These are phyloP conservation scores for Podargus strigoides DNA, from an alignment of 2,797 vertebrate genomes.

Conservation along the genomic window DNA sequence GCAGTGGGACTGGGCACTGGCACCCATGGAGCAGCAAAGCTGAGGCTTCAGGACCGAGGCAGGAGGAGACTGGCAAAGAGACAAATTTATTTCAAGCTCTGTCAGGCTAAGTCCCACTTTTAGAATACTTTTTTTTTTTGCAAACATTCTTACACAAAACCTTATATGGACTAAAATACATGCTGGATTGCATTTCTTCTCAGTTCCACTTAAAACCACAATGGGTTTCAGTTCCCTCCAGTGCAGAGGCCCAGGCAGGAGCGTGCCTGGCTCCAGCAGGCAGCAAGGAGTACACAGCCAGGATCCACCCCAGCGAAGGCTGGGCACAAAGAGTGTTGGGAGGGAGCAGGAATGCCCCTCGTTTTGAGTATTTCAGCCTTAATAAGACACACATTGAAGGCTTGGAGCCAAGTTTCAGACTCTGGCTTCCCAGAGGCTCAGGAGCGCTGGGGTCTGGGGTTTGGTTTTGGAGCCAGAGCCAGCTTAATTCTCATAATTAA, in stretches of 20 bases:
- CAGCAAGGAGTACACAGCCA: neutral
- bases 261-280: neutral
- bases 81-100: neutral
- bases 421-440: neutral
- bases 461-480: neutral
- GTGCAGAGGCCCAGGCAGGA: neutral
- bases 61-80: neutral
- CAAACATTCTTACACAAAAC: neutral
- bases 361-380: neutral
- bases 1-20: rapidly evolving
- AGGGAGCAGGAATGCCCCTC: neutral
- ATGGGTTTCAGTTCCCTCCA: neutral
- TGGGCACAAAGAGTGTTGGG: neutral
- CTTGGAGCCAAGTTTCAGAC: neutral
- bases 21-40: neutral
- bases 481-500: neutral
- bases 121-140: neutral
- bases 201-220: neutral
- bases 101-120: neutral
- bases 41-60: neutral
- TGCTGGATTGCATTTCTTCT: neutral
- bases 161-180: neutral
- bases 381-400: neutral
- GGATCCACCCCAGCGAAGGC: neutral
- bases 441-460: neutral